Evolutionary conservation across 53 echinoderm and acorn worm species (phyloP).

Genomic region (Pentamera pediparva): DNA sequence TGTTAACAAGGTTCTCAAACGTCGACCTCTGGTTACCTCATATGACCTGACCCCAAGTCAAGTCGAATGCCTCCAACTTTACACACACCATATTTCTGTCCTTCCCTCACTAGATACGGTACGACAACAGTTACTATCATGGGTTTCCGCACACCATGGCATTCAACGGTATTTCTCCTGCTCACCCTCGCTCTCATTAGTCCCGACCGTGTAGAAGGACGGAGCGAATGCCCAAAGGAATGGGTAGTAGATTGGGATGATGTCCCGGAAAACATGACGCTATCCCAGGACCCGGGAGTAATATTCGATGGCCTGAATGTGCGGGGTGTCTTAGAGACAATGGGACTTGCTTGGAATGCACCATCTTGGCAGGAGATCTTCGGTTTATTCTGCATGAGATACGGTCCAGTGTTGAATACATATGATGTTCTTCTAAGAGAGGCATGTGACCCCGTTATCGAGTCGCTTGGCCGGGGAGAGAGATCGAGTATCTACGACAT

Average conservation of each 20-base stretch:
- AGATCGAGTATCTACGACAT: not conserved
- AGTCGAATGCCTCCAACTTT: too few species aligned
- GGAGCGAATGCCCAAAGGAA: too few species aligned
- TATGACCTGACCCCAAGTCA: too few species aligned
- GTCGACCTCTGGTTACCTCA: too few species aligned
- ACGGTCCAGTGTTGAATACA: not conserved
- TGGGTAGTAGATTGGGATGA: not conserved
- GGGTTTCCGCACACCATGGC: too few species aligned
- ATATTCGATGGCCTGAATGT: not conserved
- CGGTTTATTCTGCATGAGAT: not conserved
- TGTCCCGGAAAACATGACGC: not conserved
- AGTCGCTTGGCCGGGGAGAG: not conserved
- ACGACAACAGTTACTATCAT: too few species aligned
- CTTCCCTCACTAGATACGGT: too few species aligned
- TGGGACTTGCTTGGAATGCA: slow-evolving; percentile 7
- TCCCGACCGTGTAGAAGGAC: too few species aligned
- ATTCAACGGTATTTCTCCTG: too few species aligned
- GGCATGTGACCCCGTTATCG: not conserved
- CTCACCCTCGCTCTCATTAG: too few species aligned
- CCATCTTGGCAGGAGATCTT: not conserved
- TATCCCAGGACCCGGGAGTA: not conserved
- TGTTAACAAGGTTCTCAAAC: too few species aligned
- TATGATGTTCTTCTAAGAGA: not conserved
- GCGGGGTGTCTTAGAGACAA: not conserved
- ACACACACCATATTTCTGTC: too few species aligned